Evolutionary conservation across 64 coral and sea anemone genomes (phyloP), one percentile per base, ranked within the genome.

Genomic region (Montipora sp.): DNA sequence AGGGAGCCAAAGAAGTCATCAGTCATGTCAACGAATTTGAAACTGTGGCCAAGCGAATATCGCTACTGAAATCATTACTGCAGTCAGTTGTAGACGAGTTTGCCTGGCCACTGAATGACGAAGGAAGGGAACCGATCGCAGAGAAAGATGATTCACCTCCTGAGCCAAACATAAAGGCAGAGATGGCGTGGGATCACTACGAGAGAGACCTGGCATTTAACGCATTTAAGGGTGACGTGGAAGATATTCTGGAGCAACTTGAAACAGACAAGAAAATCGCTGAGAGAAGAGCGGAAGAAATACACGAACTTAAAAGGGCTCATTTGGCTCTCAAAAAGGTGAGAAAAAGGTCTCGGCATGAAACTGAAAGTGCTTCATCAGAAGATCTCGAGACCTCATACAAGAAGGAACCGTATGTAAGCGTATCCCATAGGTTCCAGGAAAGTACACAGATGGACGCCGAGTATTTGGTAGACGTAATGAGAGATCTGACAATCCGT

Each of bases 171-270:
- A 51, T 85, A 12, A 47, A 9, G 14, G 44, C 51, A 24, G 91
- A 93, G 44, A 68, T 93, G 48, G 79, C 91, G 3, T 93, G 91
- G 91, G 91, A 93, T 57, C 8, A 93, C 21, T 93, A 87, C 44
- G 91, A 93, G 4, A 70, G 83, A 44, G 83, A 93, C 6, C 7
- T 51, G 1, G 84, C 91, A 16, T 93, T 80, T 21, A 65, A 72
- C 48, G 36, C 7, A n/a, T 93, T 93, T 61, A 93, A 80, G 21
- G 45, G 46, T 0, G 59, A 75, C 18, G 83, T 93, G 47, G 83
- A 93, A 46, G 63, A 48, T 11, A 27, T 93, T 57, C 13, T 93
- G 67, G 60, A 81, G 15, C 59, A 93, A 50, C 53, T 93, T 44
- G 87, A 89, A 1, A 44, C 2, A 65, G 75, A 77, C 61, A 69